These are phyloP conservation scores for Vanessa tameamea DNA, from an alignment of 1,140 invertebrate species.

Conservation along the genomic window DNA sequence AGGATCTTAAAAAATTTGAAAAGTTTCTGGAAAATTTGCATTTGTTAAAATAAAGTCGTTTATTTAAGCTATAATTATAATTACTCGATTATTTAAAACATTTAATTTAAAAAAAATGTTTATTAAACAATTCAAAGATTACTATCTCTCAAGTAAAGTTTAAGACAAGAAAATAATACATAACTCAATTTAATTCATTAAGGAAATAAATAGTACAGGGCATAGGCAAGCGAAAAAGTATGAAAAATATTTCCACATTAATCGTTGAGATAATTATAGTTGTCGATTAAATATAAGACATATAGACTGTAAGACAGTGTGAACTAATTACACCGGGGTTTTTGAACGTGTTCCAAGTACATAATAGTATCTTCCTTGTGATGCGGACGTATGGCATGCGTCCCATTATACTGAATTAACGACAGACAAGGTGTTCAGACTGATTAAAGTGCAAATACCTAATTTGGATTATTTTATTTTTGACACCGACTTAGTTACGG, in stretches of 20 bases:
- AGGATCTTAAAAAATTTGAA: no score
- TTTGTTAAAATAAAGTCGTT: no score
- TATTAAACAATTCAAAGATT: no score
- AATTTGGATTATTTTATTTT: conserved; percentile 12
- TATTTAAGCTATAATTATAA: no score
- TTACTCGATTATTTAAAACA: no score
- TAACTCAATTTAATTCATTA: no score
- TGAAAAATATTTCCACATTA: not conserved
- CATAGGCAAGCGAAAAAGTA: not conserved
- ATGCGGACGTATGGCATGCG: conserved; percentile 45
- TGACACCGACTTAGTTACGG: not conserved
- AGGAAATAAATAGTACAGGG: no score
- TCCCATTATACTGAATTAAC: conserved; percentile 24
- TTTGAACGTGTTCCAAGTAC: conserved; percentile 67
- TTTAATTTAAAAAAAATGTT: no score
- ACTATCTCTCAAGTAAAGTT: no score
- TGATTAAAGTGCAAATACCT: conserved; percentile 23
- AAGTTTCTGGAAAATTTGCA: no score
- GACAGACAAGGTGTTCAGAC: conserved; percentile 17
- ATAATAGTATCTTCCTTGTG: conserved; percentile 61
- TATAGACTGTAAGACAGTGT: conserved; percentile 39
- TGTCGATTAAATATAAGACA: conserved; percentile 18
- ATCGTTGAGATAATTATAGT: not conserved
- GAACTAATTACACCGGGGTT: conserved; percentile 60
- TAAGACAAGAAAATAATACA: no score